phyloP scores from a whole-genome alignment of 2,888 invertebrate genomes.

The Chirona hameri region DNA sequence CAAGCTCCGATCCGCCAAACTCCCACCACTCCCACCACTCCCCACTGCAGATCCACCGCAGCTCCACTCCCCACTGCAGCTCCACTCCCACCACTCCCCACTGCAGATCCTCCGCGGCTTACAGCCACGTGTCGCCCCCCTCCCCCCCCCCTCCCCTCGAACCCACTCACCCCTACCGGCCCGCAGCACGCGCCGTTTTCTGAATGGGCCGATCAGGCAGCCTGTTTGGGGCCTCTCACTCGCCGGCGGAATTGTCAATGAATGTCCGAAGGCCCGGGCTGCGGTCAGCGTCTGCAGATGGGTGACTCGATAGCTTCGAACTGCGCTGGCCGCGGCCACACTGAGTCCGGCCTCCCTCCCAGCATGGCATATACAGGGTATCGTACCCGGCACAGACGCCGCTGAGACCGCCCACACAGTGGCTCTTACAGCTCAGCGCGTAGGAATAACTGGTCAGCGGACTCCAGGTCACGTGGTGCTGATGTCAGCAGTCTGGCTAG shows the following conservation, averaged over 20 bases:
- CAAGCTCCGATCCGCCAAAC: not conserved
- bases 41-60: not conserved
- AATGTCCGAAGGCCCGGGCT: not conserved
- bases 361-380: no score
- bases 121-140: not conserved
- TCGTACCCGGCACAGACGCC: no score
- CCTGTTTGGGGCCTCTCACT: not conserved
- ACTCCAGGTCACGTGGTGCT: no score
- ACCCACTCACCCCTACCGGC: not conserved
- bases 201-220: not conserved
- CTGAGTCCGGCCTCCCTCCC: no score
- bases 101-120: no score
- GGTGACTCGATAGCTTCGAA: not conserved
- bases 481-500: no score
- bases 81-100: no score
- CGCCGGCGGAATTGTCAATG: slow-evolving; percentile 11
- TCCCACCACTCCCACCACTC: no score
- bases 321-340: not conserved
- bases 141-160: not conserved
- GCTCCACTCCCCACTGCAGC: no score
- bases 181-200: not conserved
- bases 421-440: no score
- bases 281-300: not conserved
- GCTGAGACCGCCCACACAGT: no score
- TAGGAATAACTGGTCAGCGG: no score